phyloP scores from a whole-genome alignment of 2,113 vertebrate species.

The Platycercus adscitus region DNA sequence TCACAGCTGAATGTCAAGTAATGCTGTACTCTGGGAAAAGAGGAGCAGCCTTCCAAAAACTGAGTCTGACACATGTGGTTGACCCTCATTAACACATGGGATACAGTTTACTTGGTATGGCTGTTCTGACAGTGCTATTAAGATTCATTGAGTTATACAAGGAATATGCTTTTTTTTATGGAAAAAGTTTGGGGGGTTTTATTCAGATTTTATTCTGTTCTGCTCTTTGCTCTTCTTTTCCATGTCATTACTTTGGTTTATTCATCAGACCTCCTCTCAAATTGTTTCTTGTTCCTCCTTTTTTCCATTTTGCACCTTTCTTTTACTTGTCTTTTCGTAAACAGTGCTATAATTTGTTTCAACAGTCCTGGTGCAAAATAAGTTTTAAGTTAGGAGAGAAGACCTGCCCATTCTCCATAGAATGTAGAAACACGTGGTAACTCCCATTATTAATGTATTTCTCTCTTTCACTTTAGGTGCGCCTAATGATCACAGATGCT shows the following conservation, averaged over 20 bases:
- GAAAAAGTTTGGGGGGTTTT: neutral
- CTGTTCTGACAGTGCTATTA: neutral
- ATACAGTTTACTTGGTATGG: neutral
- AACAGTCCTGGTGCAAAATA: neutral
- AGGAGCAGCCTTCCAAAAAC: neutral
- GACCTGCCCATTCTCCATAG: neutral
- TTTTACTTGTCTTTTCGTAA: neutral
- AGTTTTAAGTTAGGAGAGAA: neutral
- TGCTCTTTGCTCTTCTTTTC: neutral
- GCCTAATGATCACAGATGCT: slow-evolving; percentile 94
- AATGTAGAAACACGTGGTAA: neutral
- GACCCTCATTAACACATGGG: neutral
- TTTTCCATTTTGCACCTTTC: neutral
- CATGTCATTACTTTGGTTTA: neutral
- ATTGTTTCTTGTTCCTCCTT: neutral
- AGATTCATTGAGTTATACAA: neutral
- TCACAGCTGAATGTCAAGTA: neutral
- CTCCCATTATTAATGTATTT: neutral
- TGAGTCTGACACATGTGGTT: neutral
- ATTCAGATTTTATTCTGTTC: neutral
- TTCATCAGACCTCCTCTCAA: neutral
- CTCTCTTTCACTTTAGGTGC: slow-evolving; percentile 78
- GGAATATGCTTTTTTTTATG: neutral
- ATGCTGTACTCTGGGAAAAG: neutral
- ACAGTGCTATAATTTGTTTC: neutral